A percentile compares a stretch with the other conserved stretches of the same genome.
Evolutionary conservation across 2,797 vertebrate species (phyloP).

Genomic region (Acipenser transmontanus): DNA sequence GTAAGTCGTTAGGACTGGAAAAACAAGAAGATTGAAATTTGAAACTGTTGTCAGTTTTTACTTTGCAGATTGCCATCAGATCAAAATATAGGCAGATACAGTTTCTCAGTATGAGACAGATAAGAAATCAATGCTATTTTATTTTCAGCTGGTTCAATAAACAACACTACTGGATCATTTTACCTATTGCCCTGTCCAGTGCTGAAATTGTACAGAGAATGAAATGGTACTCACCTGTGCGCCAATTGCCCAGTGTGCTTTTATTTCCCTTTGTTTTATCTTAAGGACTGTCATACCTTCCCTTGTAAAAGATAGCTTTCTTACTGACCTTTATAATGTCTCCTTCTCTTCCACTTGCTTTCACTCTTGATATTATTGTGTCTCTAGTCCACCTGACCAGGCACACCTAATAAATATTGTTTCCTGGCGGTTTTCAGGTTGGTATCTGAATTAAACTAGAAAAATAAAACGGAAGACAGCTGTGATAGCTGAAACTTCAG

Average conservation of each 20-base stretch:
- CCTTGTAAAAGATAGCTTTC: conserved; percentile 41
- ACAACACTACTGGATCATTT: too few relatives aligned
- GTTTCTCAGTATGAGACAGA: too few relatives aligned
- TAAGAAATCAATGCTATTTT: too few relatives aligned
- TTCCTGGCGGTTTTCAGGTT: conserved; percentile 29
- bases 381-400: conserved; percentile 7
- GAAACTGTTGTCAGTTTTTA: conserved; percentile 51
- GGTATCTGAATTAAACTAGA: conserved; percentile 20
- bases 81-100: conserved; percentile 25
- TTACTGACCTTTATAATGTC: conserved; percentile 37
- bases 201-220: too few relatives aligned
- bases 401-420: conserved; percentile 15
- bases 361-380: conserved; percentile 18
- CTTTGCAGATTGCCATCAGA: conserved; percentile 25
- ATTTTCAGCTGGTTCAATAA: too few relatives aligned
- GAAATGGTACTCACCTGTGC: too few relatives aligned
- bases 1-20: conserved; percentile 47
- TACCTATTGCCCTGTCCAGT: too few relatives aligned
- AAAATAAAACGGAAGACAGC: not conserved
- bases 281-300: conserved; percentile 8
- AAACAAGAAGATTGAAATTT: conserved; percentile 57
- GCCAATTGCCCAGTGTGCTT: not conserved
- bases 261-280: not conserved
- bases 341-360: conserved; percentile 33
- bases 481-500: not conserved